Evolutionary conservation across 1,140 invertebrate genomes (phyloP), one percentile per base, ranked within the genome.

Genomic region (Paraescarpia echinospica): DNA sequence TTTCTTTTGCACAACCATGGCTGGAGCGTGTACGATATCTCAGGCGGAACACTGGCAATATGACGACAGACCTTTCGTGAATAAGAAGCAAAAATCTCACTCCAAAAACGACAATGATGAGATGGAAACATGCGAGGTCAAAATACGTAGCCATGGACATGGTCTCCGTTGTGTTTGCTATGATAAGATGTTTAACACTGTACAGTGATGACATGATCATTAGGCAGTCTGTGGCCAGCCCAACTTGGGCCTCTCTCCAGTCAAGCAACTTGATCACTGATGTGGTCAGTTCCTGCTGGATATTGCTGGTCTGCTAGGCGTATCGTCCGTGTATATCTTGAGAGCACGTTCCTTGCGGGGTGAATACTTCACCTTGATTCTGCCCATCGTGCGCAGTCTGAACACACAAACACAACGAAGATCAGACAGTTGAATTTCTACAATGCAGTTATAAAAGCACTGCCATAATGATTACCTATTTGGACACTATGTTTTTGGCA

Each of bases 301-400:
- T 0, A 18, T 77, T 77, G 59, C 18, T 77, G 59, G 59, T 18
- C 22, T 77, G 59, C 18, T 77, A 92, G 93, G 93, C 89, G 88
- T 91, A 77, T 95, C 95, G 93, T 97, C 97, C 92, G 97, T 96
- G 95, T 98, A 97, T 94, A 98, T 98, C 96, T 97, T 98, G 41
- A 98, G 96, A 5, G 97, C 97, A 94, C 97, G 96, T 95, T 98
- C 98, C 94, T 97, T 97, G 92, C 97, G 96, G 93, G 96, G 97
- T 90, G 95, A 96, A 95, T 96, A 96, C 8, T 94, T 94, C 18
- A 93, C 93, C 92, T 94, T 94, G 27, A 77, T 31, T 77, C 59
- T 77, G 59, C 59, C 59, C 0, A 18, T 77, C 18, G 59, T 27
- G 2, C 59, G 59, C 89, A 90, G 35, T 33, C 89, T 90, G 89